A percentile compares a stretch with the other conserved stretches of the same genome.
Evolutionary conservation across 1,140 invertebrate genomes (phyloP).

Genomic region (Papilio aristodemus): DNA sequence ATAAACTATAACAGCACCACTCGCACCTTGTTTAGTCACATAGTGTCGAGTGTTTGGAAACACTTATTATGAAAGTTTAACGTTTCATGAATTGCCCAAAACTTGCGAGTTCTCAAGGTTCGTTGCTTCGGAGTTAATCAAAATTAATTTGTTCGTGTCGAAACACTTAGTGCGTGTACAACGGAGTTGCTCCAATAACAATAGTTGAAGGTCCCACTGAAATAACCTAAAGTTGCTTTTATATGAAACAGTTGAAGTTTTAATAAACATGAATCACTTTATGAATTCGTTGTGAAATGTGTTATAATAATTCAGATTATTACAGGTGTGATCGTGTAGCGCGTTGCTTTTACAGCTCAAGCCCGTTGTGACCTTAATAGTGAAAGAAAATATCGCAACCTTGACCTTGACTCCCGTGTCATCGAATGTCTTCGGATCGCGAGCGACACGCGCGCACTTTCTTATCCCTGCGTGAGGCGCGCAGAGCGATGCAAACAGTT

Average conservation of each 20-base stretch:
- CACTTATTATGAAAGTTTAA: slow-evolving; percentile 20
- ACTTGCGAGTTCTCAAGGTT: slow-evolving; percentile 7
- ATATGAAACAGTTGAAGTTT: not conserved
- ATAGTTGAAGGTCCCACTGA: slow-evolving; percentile 6
- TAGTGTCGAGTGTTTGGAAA: slow-evolving; percentile 15
- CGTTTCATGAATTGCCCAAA: slow-evolving; percentile 25
- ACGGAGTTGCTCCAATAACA: not conserved
- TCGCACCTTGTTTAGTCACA: not conserved
- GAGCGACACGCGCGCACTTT: not conserved
- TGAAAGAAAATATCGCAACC: too few species aligned
- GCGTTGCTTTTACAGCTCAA: too few species aligned
- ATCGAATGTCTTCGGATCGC: too few species aligned
- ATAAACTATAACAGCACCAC: not conserved
- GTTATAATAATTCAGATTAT: too few species aligned
- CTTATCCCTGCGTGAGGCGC: not conserved
- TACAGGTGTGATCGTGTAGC: too few species aligned
- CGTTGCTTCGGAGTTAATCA: slow-evolving; percentile 26
- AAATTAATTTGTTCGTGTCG: slow-evolving; percentile 18
- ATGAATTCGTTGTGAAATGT: too few species aligned
- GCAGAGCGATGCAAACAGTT: not conserved
- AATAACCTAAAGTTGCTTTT: not conserved
- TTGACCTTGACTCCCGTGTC: too few species aligned
- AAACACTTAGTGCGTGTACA: slow-evolving; percentile 10
- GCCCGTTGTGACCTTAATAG: too few species aligned
- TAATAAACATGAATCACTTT: not conserved